A percentile compares a stretch with the other conserved stretches of the same genome.
Evolutionary conservation across 2,113 vertebrate genomes (phyloP).

Genomic region (Phalacrocorax aristotelis): DNA sequence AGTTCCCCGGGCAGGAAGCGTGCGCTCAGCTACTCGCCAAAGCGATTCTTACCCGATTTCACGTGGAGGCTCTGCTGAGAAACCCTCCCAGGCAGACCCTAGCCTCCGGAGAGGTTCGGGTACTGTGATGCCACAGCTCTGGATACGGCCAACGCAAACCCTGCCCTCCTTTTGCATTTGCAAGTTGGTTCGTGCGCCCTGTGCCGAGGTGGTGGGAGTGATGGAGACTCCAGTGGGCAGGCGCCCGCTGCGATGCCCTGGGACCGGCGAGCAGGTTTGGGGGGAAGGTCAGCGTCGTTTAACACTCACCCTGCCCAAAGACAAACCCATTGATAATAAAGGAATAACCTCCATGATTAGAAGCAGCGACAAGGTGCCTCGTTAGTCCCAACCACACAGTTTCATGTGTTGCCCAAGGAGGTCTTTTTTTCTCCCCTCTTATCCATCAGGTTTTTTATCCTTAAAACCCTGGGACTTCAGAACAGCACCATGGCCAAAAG

Average conservation of each 20-base stretch:
- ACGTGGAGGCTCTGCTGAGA: rapidly evolving
- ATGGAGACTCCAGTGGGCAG: neutral
- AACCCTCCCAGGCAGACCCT: neutral
- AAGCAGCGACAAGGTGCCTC: rapidly evolving
- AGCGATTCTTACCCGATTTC: rapidly evolving
- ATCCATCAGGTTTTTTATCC: neutral
- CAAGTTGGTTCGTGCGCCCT: neutral
- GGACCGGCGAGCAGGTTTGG: rapidly evolving
- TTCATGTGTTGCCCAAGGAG: rapidly evolving
- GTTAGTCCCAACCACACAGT: neutral
- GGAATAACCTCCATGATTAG: neutral
- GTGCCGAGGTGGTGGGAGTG: neutral
- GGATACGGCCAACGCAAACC: too few relatives aligned
- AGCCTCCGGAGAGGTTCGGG: neutral
- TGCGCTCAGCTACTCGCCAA: rapidly evolving
- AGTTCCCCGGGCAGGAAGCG: rapidly evolving
- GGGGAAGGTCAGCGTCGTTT: neutral
- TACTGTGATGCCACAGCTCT: neutral
- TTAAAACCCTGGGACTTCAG: neutral
- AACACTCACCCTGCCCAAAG: neutral
- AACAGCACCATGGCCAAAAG: neutral
- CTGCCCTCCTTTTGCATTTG: too few relatives aligned
- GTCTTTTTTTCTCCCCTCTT: too few relatives aligned
- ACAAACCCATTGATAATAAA: neutral
- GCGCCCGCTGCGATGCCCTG: rapidly evolving